Evolutionary conservation across 2,888 invertebrate genomes (phyloP).

Genomic region (Clunio marinus): DNA sequence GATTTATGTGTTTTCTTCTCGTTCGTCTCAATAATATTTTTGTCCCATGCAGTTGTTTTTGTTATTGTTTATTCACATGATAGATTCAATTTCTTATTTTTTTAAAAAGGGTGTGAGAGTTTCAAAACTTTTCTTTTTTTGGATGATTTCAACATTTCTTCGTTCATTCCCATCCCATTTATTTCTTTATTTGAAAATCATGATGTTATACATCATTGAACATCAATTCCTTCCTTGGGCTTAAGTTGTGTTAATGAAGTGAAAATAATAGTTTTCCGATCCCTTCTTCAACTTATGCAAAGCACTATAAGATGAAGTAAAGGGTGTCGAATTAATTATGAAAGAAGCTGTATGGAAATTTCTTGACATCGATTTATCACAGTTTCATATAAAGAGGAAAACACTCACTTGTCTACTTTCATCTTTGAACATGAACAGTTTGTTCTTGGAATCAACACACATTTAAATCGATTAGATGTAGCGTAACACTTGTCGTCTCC

Average conservation of each 20-base stretch:
- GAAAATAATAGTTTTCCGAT: constrained; percentile 24
- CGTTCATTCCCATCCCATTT: background rate
- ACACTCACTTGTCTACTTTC: background rate
- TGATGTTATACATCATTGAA: constrained; percentile 20
- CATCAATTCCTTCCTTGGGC: constrained; percentile 4
- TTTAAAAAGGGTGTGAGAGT: background rate
- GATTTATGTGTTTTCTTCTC: constrained; percentile 32
- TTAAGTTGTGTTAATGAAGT: constrained; percentile 30
- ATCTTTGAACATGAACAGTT: background rate
- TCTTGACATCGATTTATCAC: background rate
- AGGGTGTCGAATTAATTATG: constrained; percentile 29
- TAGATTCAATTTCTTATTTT: background rate
- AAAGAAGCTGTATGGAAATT: background rate
- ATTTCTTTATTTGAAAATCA: constrained; percentile 23
- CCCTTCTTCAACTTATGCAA: background rate
- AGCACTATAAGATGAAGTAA: background rate
- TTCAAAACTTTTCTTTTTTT: background rate
- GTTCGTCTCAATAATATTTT: constrained; percentile 17
- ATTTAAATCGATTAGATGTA: constrained; percentile 10
- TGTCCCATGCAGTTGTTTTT: constrained; percentile 25
- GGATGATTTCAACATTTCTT: background rate
- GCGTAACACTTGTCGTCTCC: constrained; percentile 38
- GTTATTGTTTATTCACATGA: constrained; percentile 15
- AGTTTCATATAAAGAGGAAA: background rate
- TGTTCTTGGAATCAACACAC: constrained; percentile 9